phyloP scores from a whole-genome alignment of 2,797 vertebrate species.

The Adelosebastes latens region DNA sequence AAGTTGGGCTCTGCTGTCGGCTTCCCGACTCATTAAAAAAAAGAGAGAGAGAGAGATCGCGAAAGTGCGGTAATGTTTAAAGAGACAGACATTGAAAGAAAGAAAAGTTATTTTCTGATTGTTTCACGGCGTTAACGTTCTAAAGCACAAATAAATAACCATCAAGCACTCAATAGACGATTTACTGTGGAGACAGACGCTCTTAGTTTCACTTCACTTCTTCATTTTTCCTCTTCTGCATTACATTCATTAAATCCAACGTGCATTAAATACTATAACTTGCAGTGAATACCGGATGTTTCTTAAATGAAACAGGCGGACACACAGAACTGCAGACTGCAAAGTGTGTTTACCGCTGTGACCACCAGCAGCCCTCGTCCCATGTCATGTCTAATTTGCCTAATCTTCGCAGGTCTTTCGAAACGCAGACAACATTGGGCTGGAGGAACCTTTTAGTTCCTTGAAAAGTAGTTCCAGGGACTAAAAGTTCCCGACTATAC shows the following conservation, averaged over 20 bases:
- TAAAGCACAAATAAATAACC: too few relatives aligned
- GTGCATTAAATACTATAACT: too few relatives aligned
- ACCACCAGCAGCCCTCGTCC: background rate
- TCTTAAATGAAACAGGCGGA: too few relatives aligned
- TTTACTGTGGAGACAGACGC: background rate
- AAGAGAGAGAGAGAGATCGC: too few relatives aligned
- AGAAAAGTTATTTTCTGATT: too few relatives aligned
- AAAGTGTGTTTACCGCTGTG: background rate
- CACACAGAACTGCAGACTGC: background rate
- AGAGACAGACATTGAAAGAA: too few relatives aligned
- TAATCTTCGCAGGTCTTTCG: background rate
- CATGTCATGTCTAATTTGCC: background rate
- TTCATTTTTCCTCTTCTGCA: background rate
- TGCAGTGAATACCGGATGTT: too few relatives aligned
- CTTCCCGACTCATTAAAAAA: too few relatives aligned
- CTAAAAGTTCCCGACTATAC: background rate
- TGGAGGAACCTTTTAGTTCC: accelerated
- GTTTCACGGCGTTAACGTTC: too few relatives aligned
- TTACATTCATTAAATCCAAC: background rate
- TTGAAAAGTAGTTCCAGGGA: background rate
- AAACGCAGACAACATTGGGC: background rate
- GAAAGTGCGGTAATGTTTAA: too few relatives aligned
- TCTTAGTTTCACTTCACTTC: background rate
- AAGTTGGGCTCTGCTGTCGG: too few relatives aligned
- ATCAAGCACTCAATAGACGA: background rate